phyloP scores from a whole-genome alignment of 1,140 invertebrate genomes.

The Ptiloglossa arizonensis region DNA sequence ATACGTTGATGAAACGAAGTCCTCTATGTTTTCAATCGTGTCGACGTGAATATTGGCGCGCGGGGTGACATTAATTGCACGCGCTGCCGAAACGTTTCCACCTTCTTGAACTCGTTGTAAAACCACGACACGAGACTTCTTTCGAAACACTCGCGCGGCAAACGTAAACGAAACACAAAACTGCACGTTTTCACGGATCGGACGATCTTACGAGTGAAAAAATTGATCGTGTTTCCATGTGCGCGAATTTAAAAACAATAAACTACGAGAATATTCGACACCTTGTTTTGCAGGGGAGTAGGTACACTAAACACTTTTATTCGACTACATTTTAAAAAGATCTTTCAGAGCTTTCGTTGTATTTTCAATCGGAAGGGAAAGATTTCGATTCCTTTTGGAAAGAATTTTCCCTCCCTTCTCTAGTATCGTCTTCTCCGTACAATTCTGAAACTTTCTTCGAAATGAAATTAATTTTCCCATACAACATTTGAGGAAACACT shows the following conservation, averaged over 20 bases:
- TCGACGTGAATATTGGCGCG: not conserved
- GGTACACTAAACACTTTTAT: not conserved
- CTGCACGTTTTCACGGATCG: not conserved
- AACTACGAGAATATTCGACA: not conserved
- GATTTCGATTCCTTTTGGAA: no score
- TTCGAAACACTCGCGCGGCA: slow-evolving; percentile 29
- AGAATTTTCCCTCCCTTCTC: not conserved
- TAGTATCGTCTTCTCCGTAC: not conserved
- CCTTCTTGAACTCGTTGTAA: slow-evolving; percentile 59
- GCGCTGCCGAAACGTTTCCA: slow-evolving; percentile 55
- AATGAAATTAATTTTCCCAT: no score
- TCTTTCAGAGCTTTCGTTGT: no score
- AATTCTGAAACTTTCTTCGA: no score
- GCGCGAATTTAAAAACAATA: not conserved
- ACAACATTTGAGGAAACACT: no score
- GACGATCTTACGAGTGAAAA: not conserved
- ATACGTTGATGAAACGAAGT: no score
- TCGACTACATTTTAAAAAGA: not conserved
- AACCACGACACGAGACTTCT: slow-evolving; percentile 1
- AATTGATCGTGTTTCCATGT: not conserved
- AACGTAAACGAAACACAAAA: slow-evolving; percentile 9
- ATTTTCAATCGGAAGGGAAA: no score
- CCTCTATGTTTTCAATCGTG: not conserved
- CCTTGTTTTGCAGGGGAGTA: not conserved
- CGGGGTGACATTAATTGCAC: slow-evolving; percentile 18